Conservation (phyloP, 2,113 vertebrate species). For the Lamprotornis superbus region DNA sequence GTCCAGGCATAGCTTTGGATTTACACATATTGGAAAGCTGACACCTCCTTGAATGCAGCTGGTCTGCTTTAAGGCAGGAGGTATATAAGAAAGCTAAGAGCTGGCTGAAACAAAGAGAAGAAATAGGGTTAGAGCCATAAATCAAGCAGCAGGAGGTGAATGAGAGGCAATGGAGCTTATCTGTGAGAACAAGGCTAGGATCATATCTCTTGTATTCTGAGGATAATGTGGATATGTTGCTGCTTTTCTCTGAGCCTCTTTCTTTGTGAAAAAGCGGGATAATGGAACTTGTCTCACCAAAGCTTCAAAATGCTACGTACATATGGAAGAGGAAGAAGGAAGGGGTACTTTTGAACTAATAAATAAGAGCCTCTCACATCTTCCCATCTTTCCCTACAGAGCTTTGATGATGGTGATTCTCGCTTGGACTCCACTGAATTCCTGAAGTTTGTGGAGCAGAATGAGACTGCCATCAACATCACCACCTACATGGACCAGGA, state of each 20-base stretch:
- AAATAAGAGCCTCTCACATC: neutral
- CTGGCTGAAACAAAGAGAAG: conserved; percentile 7
- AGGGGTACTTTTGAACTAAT: neutral
- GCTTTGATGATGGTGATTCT: conserved; percentile 90
- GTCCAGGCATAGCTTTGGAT: neutral
- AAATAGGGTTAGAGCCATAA: conserved; percentile 33
- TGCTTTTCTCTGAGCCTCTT: neutral
- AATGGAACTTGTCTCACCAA: neutral
- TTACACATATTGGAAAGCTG: neutral
- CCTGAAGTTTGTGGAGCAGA: conserved; percentile 95
- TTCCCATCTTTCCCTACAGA: conserved; percentile 68
- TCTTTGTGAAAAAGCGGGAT: neutral
- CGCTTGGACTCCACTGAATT: conserved; percentile 92
- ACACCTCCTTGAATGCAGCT: neutral
- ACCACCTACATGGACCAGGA: conserved; percentile 90
- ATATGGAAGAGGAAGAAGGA: neutral
- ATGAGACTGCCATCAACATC: conserved; percentile 89
- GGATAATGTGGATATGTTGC: neutral
- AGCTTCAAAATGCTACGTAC: neutral
- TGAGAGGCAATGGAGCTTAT: neutral
- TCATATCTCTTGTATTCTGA: neutral
- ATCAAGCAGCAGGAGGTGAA: conserved; percentile 48
- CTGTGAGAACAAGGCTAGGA: neutral
- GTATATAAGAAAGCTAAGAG: neutral
- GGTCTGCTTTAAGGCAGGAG: conserved; percentile 2